Conservation (phyloP, 2,797 vertebrate species). For the Lutjanus argentimaculatus region DNA sequence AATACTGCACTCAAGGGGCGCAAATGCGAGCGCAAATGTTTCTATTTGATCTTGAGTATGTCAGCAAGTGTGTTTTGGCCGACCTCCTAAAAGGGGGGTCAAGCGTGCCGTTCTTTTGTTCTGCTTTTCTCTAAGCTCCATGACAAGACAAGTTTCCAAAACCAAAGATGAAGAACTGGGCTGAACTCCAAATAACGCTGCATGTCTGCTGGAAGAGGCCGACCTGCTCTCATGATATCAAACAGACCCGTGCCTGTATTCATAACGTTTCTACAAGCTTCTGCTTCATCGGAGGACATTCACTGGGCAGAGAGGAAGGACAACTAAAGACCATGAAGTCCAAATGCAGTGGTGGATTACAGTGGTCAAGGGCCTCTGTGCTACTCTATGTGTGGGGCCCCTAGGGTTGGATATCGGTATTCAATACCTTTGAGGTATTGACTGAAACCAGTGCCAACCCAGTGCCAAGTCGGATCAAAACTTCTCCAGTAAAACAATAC, state of each 20-base stretch:
- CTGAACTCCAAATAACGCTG: constrained; percentile 66
- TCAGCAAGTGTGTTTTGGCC: constrained; percentile 54
- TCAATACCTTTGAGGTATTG: too few relatives aligned
- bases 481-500: too few relatives aligned
- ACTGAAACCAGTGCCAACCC: too few relatives aligned
- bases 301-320: constrained; percentile 31
- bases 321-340: not conserved
- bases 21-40: constrained; percentile 17
- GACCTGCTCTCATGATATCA: constrained; percentile 63
- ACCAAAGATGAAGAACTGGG: constrained; percentile 71
- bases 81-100: constrained; percentile 47
- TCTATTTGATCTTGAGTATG: constrained; percentile 52
- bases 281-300: constrained; percentile 39
- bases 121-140: constrained; percentile 61
- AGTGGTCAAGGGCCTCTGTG: too few relatives aligned
- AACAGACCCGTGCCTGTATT: constrained; percentile 69
- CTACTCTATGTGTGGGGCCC: too few relatives aligned
- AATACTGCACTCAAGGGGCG: not conserved
- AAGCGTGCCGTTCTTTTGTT: constrained; percentile 60
- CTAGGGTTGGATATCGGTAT: too few relatives aligned
- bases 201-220: constrained; percentile 57
- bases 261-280: constrained; percentile 49
- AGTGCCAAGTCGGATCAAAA: too few relatives aligned
- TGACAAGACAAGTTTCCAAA: constrained; percentile 75
- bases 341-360: too few relatives aligned